Evolutionary conservation across 2,113 vertebrate species (phyloP).

Genomic region (Oreochromis tanganicae): DNA sequence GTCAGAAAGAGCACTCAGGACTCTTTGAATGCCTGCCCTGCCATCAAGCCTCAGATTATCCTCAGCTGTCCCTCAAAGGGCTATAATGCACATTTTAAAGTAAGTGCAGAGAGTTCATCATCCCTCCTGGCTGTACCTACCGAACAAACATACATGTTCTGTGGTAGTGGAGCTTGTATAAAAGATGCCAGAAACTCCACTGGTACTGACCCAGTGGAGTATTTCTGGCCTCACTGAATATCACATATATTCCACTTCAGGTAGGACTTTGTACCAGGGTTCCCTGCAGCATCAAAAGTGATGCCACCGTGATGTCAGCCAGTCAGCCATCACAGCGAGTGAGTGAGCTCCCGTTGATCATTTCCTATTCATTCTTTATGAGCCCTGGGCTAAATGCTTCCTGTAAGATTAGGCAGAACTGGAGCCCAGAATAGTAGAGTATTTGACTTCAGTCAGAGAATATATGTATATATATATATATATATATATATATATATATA

Average conservation of each 20-base stretch:
- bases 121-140: background rate
- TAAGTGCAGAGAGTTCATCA: conserved; percentile 1
- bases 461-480: too few relatives aligned
- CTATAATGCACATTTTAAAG: conserved; percentile 10
- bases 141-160: background rate
- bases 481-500: too few relatives aligned
- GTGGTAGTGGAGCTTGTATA: background rate
- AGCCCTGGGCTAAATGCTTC: conserved; percentile 2
- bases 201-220: background rate
- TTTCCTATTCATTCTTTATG: conserved; percentile 41
- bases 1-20: conserved; percentile 19
- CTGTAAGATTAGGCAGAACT: background rate
- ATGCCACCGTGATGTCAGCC: background rate
- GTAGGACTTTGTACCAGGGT: background rate
- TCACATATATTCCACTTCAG: background rate
- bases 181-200: background rate
- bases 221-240: background rate
- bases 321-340: background rate
- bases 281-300: background rate
- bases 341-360: conserved; percentile 4
- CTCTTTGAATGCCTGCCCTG: conserved; percentile 3
- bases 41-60: conserved; percentile 8
- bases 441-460: background rate
- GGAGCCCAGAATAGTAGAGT: background rate
- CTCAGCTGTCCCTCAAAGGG: background rate